Conservation (phyloP, 2,113 vertebrate genomes). For the Aegithalos caudatus region DNA sequence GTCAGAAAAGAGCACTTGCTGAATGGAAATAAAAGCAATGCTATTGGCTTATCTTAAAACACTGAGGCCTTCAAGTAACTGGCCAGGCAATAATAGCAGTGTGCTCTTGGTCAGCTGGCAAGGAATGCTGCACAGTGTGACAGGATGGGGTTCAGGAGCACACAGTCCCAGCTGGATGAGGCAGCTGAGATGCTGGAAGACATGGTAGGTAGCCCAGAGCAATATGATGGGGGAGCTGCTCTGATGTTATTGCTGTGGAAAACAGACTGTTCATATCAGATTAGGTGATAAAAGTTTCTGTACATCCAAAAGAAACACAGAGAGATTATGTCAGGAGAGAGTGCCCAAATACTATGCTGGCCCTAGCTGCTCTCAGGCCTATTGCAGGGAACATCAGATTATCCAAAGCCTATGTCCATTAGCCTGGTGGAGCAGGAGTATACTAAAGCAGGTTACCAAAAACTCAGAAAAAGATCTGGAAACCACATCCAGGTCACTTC, state of each 20-base stretch:
- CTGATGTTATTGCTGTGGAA: not conserved
- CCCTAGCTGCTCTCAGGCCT: not conserved
- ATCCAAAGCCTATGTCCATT: not conserved
- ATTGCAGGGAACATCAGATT: not conserved
- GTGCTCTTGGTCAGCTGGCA: not conserved
- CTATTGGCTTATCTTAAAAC: not conserved
- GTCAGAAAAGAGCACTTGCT: not conserved
- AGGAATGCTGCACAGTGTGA: not conserved
- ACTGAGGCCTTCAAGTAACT: not conserved
- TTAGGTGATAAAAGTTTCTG: not conserved
- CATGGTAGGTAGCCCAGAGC: not conserved
- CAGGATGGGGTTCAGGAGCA: not conserved
- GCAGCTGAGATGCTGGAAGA: not conserved
- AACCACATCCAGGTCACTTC: not conserved
- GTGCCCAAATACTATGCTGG: not conserved
- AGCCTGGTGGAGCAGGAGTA: not conserved
- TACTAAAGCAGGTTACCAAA: not conserved
- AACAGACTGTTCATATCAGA: not conserved
- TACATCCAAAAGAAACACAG: not conserved
- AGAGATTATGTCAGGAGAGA: not conserved
- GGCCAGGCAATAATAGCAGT: not conserved
- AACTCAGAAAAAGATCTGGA: not conserved
- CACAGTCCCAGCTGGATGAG: accelerated
- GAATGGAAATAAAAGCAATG: not conserved
- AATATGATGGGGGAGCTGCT: not conserved